These are phyloP conservation scores for Chelonus formosanus DNA, from an alignment of 2,888 invertebrate species.

Conservation along the genomic window DNA sequence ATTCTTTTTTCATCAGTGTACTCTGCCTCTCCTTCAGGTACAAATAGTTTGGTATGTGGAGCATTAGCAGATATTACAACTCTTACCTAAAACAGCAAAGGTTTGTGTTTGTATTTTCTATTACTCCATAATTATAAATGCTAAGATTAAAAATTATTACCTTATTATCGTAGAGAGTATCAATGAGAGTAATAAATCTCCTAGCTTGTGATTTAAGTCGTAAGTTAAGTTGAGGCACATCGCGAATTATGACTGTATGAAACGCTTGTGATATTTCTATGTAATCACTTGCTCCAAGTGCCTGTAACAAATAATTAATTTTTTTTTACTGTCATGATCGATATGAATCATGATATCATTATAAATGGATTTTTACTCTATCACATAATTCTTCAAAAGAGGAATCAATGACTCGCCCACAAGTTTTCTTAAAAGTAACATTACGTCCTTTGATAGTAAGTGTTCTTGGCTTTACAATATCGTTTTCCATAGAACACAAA, in stretches of 20 bases:
- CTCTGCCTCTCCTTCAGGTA: conserved; percentile 66
- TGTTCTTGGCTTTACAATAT: conserved; percentile 83
- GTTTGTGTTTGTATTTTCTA: too few relatives aligned
- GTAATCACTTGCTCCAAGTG: conserved; percentile 95
- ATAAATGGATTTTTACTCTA: conserved; percentile 69
- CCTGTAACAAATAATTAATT: conserved; percentile 65
- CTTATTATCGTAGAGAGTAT: conserved; percentile 94
- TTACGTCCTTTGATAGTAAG: conserved; percentile 90
- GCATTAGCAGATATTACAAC: conserved; percentile 86
- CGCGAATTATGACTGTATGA: conserved; percentile 91
- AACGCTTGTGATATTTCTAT: conserved; percentile 91
- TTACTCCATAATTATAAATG: too few relatives aligned
- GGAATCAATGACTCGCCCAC: conserved; percentile 90
- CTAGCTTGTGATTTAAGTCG: conserved; percentile 86
- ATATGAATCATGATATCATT: too few relatives aligned
- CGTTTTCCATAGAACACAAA: conserved; percentile 88
- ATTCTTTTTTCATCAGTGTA: conserved; percentile 82
- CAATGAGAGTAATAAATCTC: conserved; percentile 95
- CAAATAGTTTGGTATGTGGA: conserved; percentile 80
- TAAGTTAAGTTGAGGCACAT: conserved; percentile 85
- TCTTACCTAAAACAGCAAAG: conserved; percentile 67
- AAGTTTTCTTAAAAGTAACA: conserved; percentile 87
- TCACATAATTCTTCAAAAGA: conserved; percentile 91
- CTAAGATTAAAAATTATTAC: conserved; percentile 63
- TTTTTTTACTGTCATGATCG: too few relatives aligned